Conservation (phyloP, 2,797 vertebrate species). For the Leuciscus waleckii region DNA sequence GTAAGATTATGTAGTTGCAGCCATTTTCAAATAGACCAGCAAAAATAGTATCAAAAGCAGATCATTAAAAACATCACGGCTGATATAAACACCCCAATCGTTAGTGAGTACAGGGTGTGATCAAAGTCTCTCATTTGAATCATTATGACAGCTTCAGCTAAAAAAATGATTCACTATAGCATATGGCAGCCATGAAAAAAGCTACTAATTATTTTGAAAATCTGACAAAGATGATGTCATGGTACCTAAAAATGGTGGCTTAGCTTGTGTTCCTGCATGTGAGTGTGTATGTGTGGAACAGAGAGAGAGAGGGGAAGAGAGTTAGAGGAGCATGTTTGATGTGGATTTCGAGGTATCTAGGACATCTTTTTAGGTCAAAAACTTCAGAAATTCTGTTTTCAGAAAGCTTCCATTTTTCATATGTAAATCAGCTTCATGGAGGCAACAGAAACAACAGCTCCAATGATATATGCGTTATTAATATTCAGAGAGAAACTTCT, state of each 20-base stretch:
- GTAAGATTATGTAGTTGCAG: conserved; percentile 15
- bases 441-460: conserved; percentile 79
- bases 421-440: conserved; percentile 70
- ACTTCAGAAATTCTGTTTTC: conserved; percentile 75
- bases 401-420: conserved; percentile 77
- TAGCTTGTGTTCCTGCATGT: conserved; percentile 26
- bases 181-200: conserved; percentile 28
- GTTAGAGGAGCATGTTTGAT: conserved; percentile 49
- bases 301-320: conserved; percentile 5
- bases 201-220: conserved; percentile 48
- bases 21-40: conserved; percentile 29
- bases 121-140: conserved; percentile 37
- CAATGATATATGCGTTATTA: conserved; percentile 80
- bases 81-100: conserved; percentile 23
- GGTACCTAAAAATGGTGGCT: conserved; percentile 36
- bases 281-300: conserved; percentile 14
- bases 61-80: conserved; percentile 29
- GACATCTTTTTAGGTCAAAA: conserved; percentile 83
- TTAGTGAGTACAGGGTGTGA: conserved; percentile 39
- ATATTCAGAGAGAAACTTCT: conserved; percentile 78
- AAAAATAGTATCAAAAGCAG: conserved; percentile 16
- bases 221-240: conserved; percentile 47
- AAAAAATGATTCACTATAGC: conserved; percentile 31
- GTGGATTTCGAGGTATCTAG: conserved; percentile 77
- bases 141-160: conserved; percentile 25